Percentiles rank a stretch among this genome's conserved stretches.
phyloP scores from a whole-genome alignment of 2,888 invertebrate species.

The Eucriotettix oculatus region DNA sequence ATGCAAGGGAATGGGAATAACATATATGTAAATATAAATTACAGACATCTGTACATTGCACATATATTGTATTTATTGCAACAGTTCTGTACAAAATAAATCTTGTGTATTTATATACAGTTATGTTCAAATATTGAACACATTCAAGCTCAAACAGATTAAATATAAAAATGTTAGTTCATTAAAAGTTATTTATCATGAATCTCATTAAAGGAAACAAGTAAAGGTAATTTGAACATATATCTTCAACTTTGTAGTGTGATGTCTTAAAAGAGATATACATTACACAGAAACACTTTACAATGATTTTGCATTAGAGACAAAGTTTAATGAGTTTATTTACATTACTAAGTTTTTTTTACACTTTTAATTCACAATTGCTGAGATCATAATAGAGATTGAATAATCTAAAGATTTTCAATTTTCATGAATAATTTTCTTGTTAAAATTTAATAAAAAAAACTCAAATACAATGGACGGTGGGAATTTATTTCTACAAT shows the following conservation, averaged over 20 bases:
- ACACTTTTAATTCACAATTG: neutral
- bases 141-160: neutral
- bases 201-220: neutral
- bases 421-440: neutral
- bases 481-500: neutral
- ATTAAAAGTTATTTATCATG: neutral
- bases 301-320: no score
- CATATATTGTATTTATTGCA: constrained; percentile 4
- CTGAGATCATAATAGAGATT: neutral
- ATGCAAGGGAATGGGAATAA: neutral
- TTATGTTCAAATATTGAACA: constrained; percentile 20
- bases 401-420: neutral
- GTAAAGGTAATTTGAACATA: neutral
- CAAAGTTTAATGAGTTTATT: no score
- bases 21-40: neutral
- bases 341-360: no score
- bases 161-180: constrained; percentile 2
- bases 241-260: neutral
- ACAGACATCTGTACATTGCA: neutral
- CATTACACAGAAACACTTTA: neutral
- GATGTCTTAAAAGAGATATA: neutral
- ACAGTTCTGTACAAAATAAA: constrained; percentile 10
- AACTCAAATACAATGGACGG: neutral
- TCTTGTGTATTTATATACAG: constrained; percentile 1
- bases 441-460: neutral